These are phyloP conservation scores for Cephalotes varians DNA, from an alignment of 2,888 invertebrate species.

Conservation along the genomic window DNA sequence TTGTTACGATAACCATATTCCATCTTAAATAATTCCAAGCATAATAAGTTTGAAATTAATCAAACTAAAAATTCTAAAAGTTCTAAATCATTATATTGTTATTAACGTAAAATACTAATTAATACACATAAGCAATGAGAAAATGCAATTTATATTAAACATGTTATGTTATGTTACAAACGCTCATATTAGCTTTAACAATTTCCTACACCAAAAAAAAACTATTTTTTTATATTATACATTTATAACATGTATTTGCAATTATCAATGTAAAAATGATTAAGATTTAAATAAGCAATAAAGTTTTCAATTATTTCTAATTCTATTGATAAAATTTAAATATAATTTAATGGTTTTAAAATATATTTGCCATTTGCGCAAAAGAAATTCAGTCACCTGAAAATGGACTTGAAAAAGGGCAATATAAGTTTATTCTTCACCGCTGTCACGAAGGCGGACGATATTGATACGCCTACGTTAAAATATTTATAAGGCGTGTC, in stretches of 20 bases:
- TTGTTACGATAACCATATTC: conserved; percentile 19
- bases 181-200: conserved; percentile 29
- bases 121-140: conserved; percentile 17
- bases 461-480: conserved; percentile 28
- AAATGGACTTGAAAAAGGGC: conserved; percentile 11
- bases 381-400: conserved; percentile 14
- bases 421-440: conserved; percentile 6
- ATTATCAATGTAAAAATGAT: conserved; percentile 7
- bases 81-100: conserved; percentile 48
- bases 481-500: conserved; percentile 42
- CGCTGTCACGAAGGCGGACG: neutral
- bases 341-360: neutral
- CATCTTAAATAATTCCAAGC: conserved; percentile 43
- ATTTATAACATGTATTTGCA: neutral
- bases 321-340: neutral
- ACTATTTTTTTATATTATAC: conserved; percentile 15
- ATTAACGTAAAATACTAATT: conserved; percentile 37
- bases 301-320: neutral
- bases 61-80: conserved; percentile 26
- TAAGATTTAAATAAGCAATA: neutral
- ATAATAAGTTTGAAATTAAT: conserved; percentile 43
- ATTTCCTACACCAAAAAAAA: neutral
- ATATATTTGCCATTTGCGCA: neutral
- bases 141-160: conserved; percentile 46
- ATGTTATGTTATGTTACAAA: no score